These are phyloP conservation scores for Corapipo altera DNA, from an alignment of 2,113 vertebrate genomes.

Conservation along the genomic window DNA sequence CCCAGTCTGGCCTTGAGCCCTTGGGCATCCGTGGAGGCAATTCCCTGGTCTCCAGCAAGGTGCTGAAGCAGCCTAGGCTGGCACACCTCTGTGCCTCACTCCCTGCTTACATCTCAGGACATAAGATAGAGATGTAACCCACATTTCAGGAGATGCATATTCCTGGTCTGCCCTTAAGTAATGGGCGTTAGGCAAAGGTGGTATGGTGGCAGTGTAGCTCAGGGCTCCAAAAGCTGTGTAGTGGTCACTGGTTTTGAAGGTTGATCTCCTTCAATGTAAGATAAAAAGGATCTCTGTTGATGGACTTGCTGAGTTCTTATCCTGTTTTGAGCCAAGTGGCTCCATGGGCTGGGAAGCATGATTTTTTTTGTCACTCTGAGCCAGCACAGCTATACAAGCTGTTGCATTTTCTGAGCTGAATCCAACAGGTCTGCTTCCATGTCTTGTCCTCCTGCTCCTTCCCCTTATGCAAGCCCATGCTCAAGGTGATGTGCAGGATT, in stretches of 20 bases:
- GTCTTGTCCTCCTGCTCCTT: background rate
- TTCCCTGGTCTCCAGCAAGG: background rate
- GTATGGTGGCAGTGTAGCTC: background rate
- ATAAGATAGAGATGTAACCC: background rate
- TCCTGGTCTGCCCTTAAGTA: background rate
- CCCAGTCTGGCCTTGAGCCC: background rate
- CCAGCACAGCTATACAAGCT: background rate
- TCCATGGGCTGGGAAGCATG: background rate
- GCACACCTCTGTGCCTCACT: background rate
- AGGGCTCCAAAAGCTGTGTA: background rate
- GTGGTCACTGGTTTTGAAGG: background rate
- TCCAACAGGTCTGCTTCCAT: background rate
- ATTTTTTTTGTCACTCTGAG: background rate
- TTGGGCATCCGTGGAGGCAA: background rate
- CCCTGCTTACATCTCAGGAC: background rate
- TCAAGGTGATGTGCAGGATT: background rate
- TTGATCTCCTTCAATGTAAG: background rate
- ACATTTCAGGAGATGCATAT: background rate
- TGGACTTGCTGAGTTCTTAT: background rate
- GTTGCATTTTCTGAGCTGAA: background rate
- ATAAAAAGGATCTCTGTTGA: background rate
- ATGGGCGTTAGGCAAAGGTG: background rate
- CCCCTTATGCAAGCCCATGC: rapidly evolving
- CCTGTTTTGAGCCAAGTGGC: rapidly evolving
- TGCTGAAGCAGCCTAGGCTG: background rate